Evolutionary conservation across 2,797 vertebrate genomes (phyloP).

Genomic region (Poeciliopsis paucimaculata): DNA sequence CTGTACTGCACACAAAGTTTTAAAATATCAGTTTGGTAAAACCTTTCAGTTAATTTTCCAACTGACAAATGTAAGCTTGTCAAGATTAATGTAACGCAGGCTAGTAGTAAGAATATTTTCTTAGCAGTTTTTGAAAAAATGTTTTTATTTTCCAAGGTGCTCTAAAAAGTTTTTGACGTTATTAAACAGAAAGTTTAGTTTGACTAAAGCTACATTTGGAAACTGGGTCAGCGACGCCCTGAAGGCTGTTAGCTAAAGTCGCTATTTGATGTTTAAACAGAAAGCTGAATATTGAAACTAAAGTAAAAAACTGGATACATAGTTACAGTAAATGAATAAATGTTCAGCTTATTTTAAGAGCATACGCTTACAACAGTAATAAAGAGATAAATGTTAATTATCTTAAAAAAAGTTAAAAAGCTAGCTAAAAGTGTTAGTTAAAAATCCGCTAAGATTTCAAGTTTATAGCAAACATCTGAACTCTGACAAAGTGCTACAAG

Average conservation of each 20-base stretch:
- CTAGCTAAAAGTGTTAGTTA: background rate
- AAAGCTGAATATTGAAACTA: background rate
- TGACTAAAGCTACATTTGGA: background rate
- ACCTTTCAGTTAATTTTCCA: background rate
- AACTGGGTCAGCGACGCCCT: background rate
- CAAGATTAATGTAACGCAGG: background rate
- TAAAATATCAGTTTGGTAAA: background rate
- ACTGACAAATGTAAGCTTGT: background rate
- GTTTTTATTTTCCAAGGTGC: background rate
- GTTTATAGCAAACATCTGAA: background rate
- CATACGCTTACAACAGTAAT: background rate
- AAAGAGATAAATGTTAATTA: background rate
- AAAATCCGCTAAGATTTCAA: background rate
- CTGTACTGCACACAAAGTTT: background rate
- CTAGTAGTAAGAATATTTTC: background rate
- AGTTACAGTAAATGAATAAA: background rate
- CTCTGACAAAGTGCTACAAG: background rate
- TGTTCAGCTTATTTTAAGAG: background rate
- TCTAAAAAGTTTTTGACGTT: background rate
- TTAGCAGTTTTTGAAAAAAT: background rate
- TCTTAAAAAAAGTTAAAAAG: background rate
- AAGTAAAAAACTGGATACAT: background rate
- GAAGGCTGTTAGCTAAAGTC: background rate
- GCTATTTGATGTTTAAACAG: background rate
- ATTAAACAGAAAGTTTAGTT: conserved; percentile 3